Conservation (phyloP, 1,140 invertebrate genomes). For the Drosophila tsacasi region DNA sequence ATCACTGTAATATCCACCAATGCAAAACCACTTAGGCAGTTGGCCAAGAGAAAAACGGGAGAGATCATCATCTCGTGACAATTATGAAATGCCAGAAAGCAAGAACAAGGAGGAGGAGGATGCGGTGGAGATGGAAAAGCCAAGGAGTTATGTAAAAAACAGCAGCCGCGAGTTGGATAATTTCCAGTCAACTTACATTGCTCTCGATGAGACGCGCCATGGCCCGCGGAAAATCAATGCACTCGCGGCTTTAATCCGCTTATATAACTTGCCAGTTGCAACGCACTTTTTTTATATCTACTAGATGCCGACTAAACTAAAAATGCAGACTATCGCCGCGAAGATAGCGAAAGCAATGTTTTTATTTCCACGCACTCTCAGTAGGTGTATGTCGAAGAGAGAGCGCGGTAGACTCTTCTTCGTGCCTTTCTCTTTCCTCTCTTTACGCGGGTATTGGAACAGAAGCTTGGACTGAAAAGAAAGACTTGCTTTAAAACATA, state of each 20-base stretch:
- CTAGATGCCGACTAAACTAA: slow-evolving; percentile 35
- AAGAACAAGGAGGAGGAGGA: slow-evolving; percentile 4
- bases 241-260: slow-evolving; percentile 6
- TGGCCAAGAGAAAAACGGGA: slow-evolving; percentile 5
- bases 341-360: slow-evolving; percentile 31
- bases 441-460: background rate
- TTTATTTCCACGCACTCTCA: slow-evolving; percentile 42
- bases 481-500: background rate
- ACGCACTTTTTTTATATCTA: slow-evolving; percentile 18
- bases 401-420: background rate
- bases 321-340: slow-evolving; percentile 33
- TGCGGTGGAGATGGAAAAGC: slow-evolving; percentile 9
- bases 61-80: slow-evolving; percentile 11
- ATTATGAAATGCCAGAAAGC: slow-evolving; percentile 39
- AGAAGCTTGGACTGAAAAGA: slow-evolving; percentile 4
- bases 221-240: slow-evolving; percentile 41
- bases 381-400: slow-evolving; percentile 9
- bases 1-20: slow-evolving; percentile 15
- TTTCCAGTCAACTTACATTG: slow-evolving; percentile 70
- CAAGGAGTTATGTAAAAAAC: slow-evolving; percentile 68
- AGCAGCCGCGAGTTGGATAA: slow-evolving; percentile 28
- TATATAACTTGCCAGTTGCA: slow-evolving; percentile 31
- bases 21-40: slow-evolving; percentile 20
- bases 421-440: slow-evolving; percentile 6
- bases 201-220: slow-evolving; percentile 75